Conservation (phyloP, 2,888 invertebrate genomes). For the Philonicus albiceps region DNA sequence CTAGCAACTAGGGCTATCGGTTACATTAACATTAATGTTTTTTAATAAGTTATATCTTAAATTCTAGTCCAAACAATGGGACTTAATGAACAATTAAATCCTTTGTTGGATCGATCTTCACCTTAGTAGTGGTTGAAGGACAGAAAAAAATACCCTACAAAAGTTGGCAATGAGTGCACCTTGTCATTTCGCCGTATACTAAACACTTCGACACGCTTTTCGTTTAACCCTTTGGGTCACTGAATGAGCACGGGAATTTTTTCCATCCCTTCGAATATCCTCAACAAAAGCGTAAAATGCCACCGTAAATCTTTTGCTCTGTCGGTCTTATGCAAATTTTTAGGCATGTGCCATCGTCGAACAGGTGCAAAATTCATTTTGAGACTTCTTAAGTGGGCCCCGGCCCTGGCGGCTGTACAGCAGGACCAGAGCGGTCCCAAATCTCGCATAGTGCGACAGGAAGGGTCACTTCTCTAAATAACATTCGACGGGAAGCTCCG, state of each 20-base stretch:
- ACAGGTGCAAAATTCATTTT: slow-evolving; percentile 19
- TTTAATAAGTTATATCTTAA: background rate
- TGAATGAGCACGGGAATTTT: background rate
- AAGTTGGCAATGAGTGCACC: background rate
- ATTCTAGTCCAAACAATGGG: background rate
- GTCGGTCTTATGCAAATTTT: slow-evolving; percentile 25
- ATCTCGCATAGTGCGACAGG: background rate
- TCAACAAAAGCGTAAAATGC: background rate
- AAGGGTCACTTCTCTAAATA: background rate
- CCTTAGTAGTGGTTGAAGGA: background rate
- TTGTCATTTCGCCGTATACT: background rate
- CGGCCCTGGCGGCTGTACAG: background rate
- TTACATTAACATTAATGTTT: background rate
- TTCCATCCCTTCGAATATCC: background rate
- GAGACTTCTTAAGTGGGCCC: slow-evolving; percentile 5
- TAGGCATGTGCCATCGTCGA: slow-evolving; percentile 18
- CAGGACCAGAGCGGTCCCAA: background rate
- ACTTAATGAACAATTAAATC: background rate
- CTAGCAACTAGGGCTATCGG: too few species aligned
- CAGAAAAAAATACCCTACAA: background rate
- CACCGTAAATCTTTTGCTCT: slow-evolving; percentile 21
- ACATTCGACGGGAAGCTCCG: slow-evolving; percentile 43
- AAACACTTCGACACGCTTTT: slow-evolving; percentile 18
- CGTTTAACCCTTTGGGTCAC: slow-evolving; percentile 2
- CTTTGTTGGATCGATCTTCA: background rate